Base-by-base conservation (phyloP, 2,888 invertebrate species). In the Drosophila seclusa region DNA sequence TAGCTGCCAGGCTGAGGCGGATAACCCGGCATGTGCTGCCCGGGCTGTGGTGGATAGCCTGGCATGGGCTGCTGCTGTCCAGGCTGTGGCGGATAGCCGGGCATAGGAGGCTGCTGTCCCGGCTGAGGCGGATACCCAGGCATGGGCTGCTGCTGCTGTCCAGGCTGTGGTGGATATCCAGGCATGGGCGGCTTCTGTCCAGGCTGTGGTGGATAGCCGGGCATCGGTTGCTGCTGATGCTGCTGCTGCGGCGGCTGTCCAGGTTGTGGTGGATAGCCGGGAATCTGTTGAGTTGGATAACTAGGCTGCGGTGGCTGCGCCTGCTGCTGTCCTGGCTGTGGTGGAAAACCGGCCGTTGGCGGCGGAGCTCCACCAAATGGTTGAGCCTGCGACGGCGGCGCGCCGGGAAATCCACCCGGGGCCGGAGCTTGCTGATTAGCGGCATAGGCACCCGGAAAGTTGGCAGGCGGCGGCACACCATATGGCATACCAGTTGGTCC, bases 1-100 rank as follows among this genome's bases (percentile, higher is more conserved):
- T 87, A 90, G 27, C 81, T 80, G 38, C 80, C 79, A n/a, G 80
- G 77, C 18, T 76, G 92, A 21, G 89, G 86, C 29, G 90, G 91
- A 76, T 80, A 84, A 1, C 84, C 81, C 29, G 83, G 66, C 82
- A 91, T 79, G 50, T 16, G 68, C 34, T 68, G 90, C 54, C 85
- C 91, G 45, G 91, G 90, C 34, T 91, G 83, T 8, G 78, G 82
- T 7, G 82, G 84, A 70, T 82, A 84, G 6, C 83, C 80, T 40
- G 83, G 67, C 82, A 91, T 80, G 60, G 74, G 52, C 21, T 36
- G 36, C 36, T 69, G 65, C n/a, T 61, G 68, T 29, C 55, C 61
- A 18, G 61, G 45, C 2, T 60, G 49, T 29, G 54, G 54, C 16
- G 36, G 36, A 38, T 27, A 54, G 27, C 54, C 36, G 10, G 29